phyloP scores from a whole-genome alignment of 2,888 invertebrate genomes.

The Zygaena filipendulae region DNA sequence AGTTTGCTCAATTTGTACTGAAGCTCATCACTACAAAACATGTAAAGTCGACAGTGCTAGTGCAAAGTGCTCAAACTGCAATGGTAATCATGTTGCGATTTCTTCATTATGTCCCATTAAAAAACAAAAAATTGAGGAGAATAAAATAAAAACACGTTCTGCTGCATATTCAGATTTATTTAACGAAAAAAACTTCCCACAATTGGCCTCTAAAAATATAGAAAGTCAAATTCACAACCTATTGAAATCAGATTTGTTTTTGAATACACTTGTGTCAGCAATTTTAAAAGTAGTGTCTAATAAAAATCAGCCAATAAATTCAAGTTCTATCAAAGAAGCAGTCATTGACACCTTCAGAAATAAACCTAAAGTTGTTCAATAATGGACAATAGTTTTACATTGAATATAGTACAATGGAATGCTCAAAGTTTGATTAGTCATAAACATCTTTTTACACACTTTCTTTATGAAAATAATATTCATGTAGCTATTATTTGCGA shows the following conservation, averaged over 20 bases:
- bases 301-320: slow-evolving; percentile 5
- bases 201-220: too few species aligned
- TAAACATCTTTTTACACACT: too few species aligned
- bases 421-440: slow-evolving; percentile 5
- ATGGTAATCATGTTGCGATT: slow-evolving; percentile 9
- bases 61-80: slow-evolving; percentile 7
- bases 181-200: too few species aligned
- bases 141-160: slow-evolving; percentile 4
- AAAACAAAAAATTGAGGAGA: slow-evolving; percentile 9
- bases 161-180: slow-evolving; percentile 4
- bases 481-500: too few species aligned
- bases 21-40: slow-evolving; percentile 6
- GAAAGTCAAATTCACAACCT: background rate
- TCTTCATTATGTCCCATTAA: slow-evolving; percentile 6
- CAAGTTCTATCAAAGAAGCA: slow-evolving; percentile 4
- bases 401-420: slow-evolving; percentile 9
- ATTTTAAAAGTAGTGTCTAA: too few species aligned
- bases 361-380: background rate
- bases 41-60: slow-evolving; percentile 2
- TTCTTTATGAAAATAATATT: too few species aligned
- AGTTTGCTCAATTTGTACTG: slow-evolving; percentile 7
- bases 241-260: too few species aligned
- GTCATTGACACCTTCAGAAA: too few species aligned
- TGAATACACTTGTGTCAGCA: too few species aligned
- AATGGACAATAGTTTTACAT: slow-evolving; percentile 9